Conservation (phyloP, 2,888 invertebrate genomes). For the Agyllia agylla region DNA sequence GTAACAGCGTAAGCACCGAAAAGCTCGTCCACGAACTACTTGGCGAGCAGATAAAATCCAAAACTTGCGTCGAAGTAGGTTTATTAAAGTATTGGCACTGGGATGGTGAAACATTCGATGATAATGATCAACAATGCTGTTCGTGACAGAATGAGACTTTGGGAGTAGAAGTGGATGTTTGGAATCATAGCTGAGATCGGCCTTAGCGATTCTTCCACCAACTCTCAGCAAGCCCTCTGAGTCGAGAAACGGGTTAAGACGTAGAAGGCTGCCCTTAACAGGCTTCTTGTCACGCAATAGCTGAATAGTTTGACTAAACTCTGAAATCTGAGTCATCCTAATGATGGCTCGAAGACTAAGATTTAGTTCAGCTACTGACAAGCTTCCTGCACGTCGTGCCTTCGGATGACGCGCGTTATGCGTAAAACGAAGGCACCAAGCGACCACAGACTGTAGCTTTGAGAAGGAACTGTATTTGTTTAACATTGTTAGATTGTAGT, state of each 20-base stretch:
- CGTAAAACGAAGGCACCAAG: neutral
- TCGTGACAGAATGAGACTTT: neutral
- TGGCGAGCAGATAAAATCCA: conserved; percentile 6
- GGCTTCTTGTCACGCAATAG: neutral
- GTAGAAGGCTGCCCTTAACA: neutral
- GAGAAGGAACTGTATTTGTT: neutral
- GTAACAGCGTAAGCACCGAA: neutral
- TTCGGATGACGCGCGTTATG: neutral
- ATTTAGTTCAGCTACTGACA: neutral
- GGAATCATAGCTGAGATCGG: neutral
- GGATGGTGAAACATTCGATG: conserved; percentile 5
- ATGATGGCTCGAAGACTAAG: neutral
- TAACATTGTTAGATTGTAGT: neutral
- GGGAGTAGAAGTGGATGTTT: neutral
- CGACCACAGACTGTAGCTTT: neutral
- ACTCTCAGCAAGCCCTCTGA: neutral
- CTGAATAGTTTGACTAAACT: neutral
- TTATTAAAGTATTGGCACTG: neutral
- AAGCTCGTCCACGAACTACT: neutral
- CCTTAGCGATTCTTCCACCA: neutral
- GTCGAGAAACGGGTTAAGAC: conserved; percentile 14
- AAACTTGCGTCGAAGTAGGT: conserved; percentile 10
- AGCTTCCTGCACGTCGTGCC: neutral
- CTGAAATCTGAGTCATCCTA: neutral
- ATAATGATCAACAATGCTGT: neutral